Conservation (phyloP, 2,888 invertebrate species). For the Tethea ocularis region DNA sequence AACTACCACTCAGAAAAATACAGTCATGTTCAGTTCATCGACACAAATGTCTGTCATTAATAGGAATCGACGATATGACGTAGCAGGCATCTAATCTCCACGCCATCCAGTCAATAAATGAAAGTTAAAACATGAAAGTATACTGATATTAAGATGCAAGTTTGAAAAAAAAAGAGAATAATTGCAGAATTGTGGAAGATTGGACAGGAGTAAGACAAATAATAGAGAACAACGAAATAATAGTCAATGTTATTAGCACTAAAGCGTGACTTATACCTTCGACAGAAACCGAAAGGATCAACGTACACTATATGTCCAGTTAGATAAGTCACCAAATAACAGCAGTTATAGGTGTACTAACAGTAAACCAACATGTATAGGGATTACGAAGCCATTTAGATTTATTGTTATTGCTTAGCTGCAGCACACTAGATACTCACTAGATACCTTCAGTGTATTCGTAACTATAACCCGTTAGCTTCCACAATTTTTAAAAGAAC, state of each 20-base stretch:
- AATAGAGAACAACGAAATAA: too few species aligned
- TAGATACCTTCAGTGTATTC: constrained; percentile 18
- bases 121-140: too few species aligned
- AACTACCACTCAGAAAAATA: too few species aligned
- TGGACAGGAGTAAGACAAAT: too few species aligned
- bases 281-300: not conserved
- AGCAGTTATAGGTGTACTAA: constrained; percentile 5
- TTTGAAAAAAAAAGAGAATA: too few species aligned
- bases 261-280: not conserved
- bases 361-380: constrained; percentile 9
- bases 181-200: too few species aligned
- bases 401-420: constrained; percentile 2
- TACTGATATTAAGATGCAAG: too few species aligned
- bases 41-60: too few species aligned
- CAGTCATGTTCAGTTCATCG: too few species aligned
- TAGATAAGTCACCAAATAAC: constrained; percentile 7
- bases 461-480: constrained; percentile 15
- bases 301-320: not conserved
- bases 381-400: constrained; percentile 2
- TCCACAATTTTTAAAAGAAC: constrained; percentile 9
- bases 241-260: not conserved
- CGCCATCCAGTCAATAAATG: too few species aligned
- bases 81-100: too few species aligned
- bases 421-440: not conserved
- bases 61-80: too few species aligned